Percentiles rank a stretch among this genome's conserved stretches.
These are phyloP conservation scores for Sebastiscus tertius DNA, from an alignment of 2,797 vertebrate species.

Conservation along the genomic window DNA sequence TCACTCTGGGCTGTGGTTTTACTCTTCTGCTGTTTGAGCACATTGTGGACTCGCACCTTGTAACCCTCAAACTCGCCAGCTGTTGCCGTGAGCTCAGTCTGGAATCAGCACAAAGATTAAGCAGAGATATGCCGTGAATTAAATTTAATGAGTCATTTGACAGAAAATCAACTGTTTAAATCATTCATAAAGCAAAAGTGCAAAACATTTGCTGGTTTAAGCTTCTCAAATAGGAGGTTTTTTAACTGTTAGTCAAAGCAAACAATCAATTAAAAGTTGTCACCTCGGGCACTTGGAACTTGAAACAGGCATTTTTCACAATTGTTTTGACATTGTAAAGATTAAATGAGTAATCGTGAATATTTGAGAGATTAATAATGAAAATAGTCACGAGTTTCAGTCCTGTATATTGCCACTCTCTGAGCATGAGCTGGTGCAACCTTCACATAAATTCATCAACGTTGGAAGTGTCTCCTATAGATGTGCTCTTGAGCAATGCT, in stretches of 20 bases:
- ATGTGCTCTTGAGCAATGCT: neutral
- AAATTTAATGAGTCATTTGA: neutral
- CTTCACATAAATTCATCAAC: neutral
- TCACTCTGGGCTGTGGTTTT: constrained; percentile 73
- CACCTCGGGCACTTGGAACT: neutral
- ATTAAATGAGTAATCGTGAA: constrained; percentile 18
- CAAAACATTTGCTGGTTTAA: neutral
- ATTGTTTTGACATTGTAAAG: neutral
- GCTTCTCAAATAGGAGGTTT: neutral
- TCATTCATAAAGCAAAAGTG: too few relatives aligned
- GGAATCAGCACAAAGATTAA: constrained; percentile 25
- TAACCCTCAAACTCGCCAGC: constrained; percentile 94
- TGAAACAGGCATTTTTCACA: too few relatives aligned
- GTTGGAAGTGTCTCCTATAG: neutral
- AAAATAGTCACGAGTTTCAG: constrained; percentile 10
- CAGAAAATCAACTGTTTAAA: neutral
- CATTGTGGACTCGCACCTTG: constrained; percentile 97
- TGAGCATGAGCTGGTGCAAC: neutral
- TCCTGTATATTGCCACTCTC: constrained; percentile 2
- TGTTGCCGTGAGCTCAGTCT: constrained; percentile 89
- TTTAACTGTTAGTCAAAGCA: neutral
- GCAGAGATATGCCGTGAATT: neutral
- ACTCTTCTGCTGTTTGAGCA: constrained; percentile 93
- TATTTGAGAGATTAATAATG: constrained; percentile 34
- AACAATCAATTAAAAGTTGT: neutral